phyloP scores from a whole-genome alignment of 1,140 invertebrate species.

The Zaprionus gabonicus region DNA sequence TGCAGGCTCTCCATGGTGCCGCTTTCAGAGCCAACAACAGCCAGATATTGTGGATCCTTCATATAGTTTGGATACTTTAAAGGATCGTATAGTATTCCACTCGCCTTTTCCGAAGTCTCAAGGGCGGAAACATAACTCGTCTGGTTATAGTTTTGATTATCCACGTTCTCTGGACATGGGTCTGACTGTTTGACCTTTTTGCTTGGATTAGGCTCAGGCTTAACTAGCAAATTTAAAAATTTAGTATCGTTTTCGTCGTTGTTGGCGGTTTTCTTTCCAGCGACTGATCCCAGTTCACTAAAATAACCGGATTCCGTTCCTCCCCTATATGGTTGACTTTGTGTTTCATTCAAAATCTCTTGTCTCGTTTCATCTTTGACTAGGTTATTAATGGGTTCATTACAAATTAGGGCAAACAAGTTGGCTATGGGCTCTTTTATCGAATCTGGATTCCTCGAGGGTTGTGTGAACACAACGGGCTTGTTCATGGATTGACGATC shows the following conservation, averaged over 20 bases:
- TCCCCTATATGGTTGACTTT: not conserved
- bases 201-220: not conserved
- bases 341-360: not conserved
- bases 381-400: not conserved
- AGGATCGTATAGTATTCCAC: not conserved
- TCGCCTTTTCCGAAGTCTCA: not conserved
- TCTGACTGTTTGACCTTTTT: not conserved
- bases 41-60: slow-evolving; percentile 52
- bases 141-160: not conserved
- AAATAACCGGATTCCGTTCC: not conserved
- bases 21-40: slow-evolving; percentile 69
- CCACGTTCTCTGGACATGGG: no score
- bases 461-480: not conserved
- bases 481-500: not conserved
- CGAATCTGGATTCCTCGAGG: not conserved
- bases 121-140: slow-evolving; percentile 12
- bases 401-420: not conserved
- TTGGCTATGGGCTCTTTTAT: not conserved
- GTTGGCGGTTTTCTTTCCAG: not conserved
- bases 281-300: not conserved
- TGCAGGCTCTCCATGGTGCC: slow-evolving; percentile 64
- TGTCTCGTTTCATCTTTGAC: not conserved
- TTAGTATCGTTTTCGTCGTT: no score
- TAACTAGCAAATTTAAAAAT: no score
- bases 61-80: slow-evolving; percentile 60